phyloP scores from a whole-genome alignment of 2,888 invertebrate genomes.

The Lamellibrachia satsuma region DNA sequence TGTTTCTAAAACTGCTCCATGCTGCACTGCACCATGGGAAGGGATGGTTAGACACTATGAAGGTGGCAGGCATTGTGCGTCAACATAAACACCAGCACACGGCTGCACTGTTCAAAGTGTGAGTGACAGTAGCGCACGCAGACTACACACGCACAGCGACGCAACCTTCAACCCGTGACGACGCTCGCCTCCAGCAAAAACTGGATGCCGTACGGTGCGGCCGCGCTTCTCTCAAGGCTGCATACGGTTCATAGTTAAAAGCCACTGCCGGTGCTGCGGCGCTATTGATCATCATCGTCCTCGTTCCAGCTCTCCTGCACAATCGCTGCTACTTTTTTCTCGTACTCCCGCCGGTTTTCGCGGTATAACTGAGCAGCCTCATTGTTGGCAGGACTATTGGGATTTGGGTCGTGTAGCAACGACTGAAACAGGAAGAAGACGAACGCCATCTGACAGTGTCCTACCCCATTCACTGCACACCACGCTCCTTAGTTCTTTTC shows the following conservation, averaged over 20 bases:
- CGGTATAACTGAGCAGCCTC: constrained; percentile 99
- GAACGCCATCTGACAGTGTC: constrained; percentile 9
- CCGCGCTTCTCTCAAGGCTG: neutral
- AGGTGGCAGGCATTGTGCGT: neutral
- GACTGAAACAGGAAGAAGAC: constrained; percentile 76
- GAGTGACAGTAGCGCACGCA: neutral
- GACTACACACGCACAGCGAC: neutral
- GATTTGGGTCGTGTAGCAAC: constrained; percentile 98
- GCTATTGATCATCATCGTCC: constrained; percentile 41
- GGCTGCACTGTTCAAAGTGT: neutral
- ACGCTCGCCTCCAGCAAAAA: neutral
- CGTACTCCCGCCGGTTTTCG: constrained; percentile 98
- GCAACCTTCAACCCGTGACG: neutral
- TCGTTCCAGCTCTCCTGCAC: constrained; percentile 94
- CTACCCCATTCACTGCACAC: constrained; percentile 20
- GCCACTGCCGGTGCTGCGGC: constrained; percentile 18
- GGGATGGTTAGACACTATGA: neutral
- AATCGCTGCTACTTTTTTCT: constrained; percentile 98
- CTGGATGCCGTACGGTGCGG: neutral
- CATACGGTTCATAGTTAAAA: neutral
- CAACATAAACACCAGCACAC: constrained; percentile 7
- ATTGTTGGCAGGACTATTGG: constrained; percentile 98
- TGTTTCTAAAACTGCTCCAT: neutral
- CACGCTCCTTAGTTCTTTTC: neutral
- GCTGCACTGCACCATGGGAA: neutral